Conservation (phyloP, 1,140 invertebrate species). For the Drosophila saltans region DNA sequence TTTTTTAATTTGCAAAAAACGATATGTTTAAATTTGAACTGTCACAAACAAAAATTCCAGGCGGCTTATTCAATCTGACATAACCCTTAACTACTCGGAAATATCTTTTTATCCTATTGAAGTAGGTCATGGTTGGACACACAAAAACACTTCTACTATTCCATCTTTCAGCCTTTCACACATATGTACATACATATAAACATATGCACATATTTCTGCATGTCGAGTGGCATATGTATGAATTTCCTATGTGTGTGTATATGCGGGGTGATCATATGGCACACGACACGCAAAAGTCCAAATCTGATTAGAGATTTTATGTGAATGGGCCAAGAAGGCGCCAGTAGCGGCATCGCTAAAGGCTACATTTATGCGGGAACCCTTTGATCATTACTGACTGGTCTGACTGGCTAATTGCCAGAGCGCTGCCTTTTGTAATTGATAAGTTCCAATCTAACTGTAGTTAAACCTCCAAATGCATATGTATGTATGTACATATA, state of each 20-base stretch:
- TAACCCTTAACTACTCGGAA: too few relatives aligned
- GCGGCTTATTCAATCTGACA: too few relatives aligned
- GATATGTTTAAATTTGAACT: too few relatives aligned
- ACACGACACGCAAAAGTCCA: conserved; percentile 13
- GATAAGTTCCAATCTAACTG: conserved; percentile 46
- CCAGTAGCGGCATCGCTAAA: conserved; percentile 61
- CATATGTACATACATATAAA: too few relatives aligned
- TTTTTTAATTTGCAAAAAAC: too few relatives aligned
- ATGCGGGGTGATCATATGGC: conserved; percentile 21
- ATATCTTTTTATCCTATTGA: too few relatives aligned
- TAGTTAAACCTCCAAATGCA: neutral
- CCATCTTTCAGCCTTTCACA: too few relatives aligned
- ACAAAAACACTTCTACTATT: too few relatives aligned
- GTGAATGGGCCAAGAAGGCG: conserved; percentile 38
- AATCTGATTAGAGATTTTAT: neutral
- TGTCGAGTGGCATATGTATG: conserved; percentile 53
- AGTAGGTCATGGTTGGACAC: too few relatives aligned
- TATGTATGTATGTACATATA: neutral
- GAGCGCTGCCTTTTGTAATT: conserved; percentile 74
- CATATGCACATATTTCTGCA: conserved; percentile 6
- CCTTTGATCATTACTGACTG: conserved; percentile 67
- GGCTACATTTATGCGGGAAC: conserved; percentile 34
- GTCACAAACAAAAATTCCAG: too few relatives aligned
- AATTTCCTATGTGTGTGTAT: neutral
- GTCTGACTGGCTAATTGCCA: conserved; percentile 66